Conservation (phyloP, 2,113 vertebrate genomes). For the Chitala chitala region DNA sequence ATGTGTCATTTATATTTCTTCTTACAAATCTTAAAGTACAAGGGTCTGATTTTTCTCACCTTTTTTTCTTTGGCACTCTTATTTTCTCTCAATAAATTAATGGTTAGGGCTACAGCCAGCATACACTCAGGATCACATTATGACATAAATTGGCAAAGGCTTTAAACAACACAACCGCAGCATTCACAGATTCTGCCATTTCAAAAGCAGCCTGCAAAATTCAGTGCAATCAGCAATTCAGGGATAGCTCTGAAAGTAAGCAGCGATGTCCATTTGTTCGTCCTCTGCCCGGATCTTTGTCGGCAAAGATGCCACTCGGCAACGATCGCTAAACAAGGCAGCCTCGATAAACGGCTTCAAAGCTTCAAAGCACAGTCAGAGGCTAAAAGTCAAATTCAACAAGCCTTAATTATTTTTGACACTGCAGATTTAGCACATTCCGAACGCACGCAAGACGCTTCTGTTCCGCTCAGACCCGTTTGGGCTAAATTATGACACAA, state of each 20-base stretch:
- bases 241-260: neutral
- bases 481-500: conserved; percentile 47
- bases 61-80: too few species aligned
- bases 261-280: neutral
- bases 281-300: neutral
- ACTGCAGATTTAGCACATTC: neutral
- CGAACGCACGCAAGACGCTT: neutral
- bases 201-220: neutral
- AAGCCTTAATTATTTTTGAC: neutral
- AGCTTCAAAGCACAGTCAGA: neutral
- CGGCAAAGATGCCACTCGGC: too few species aligned
- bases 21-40: too few species aligned
- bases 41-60: too few species aligned
- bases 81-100: too few species aligned
- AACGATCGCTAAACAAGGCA: neutral
- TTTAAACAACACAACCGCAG: neutral
- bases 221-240: neutral
- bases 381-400: neutral
- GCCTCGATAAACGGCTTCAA: too few species aligned
- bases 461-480: conserved; percentile 26
- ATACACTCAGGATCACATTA: too few species aligned
- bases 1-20: too few species aligned
- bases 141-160: too few species aligned
- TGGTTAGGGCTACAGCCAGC: too few species aligned
- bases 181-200: neutral